These are phyloP conservation scores for Ancistrus triradiatus DNA, from an alignment of 2,113 vertebrate genomes.

Conservation along the genomic window DNA sequence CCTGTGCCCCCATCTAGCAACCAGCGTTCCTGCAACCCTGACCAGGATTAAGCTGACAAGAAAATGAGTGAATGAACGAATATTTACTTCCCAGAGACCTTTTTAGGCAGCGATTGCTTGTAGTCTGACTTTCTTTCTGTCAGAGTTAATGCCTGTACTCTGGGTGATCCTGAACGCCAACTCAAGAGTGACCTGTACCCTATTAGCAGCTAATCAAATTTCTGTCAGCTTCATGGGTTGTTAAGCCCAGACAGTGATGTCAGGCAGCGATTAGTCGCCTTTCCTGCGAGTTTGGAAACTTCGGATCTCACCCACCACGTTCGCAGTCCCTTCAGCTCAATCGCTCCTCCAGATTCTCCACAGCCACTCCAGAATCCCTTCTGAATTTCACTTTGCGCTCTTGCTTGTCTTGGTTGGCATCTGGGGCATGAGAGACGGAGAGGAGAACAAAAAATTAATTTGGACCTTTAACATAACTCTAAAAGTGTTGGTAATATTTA, in stretches of 20 bases:
- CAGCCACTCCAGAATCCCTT: constrained; percentile 53
- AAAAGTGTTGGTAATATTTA: constrained; percentile 1
- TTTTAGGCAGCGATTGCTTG: constrained; percentile 25
- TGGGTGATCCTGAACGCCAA: not conserved
- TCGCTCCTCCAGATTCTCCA: constrained; percentile 36
- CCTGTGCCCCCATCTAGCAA: no score
- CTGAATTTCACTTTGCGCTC: constrained; percentile 52
- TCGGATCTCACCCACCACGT: constrained; percentile 55
- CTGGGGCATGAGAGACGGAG: constrained; percentile 46
- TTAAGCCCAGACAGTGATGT: constrained; percentile 11
- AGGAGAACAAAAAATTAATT: constrained; percentile 30
- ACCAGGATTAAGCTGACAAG: no score
- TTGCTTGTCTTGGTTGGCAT: constrained; percentile 59
- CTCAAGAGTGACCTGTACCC: not conserved
- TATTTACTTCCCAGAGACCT: no score
- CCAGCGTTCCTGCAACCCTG: no score
- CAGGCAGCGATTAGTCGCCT: constrained; percentile 14
- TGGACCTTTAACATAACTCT: constrained; percentile 17
- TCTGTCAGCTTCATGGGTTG: constrained; percentile 12
- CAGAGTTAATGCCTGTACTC: not conserved
- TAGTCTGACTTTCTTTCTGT: not conserved
- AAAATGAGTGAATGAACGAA: no score
- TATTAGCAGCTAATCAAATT: constrained; percentile 14
- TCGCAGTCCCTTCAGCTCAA: constrained; percentile 52
- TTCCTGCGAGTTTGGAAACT: constrained; percentile 21